Evolutionary conservation across 2,113 vertebrate genomes (phyloP), one percentile per base, ranked within the genome.

Genomic region (Crotophaga sulcirostris): DNA sequence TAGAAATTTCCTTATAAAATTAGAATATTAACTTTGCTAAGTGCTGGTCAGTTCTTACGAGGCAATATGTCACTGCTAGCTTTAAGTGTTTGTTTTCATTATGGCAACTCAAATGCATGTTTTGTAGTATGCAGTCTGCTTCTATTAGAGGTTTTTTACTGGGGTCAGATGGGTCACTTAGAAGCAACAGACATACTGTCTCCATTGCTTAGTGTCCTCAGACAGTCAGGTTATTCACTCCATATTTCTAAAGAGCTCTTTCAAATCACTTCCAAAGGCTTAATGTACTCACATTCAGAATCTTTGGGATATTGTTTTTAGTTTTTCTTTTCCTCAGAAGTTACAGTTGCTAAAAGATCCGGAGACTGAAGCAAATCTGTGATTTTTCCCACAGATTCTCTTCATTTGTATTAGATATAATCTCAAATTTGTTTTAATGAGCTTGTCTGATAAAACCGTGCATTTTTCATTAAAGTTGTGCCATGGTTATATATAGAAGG

Each of bases 51-150:
- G 55, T 89, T 91, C 87, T 75, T 75, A 79, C 4, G 45, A 94
- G 68, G 63, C 47, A 59, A 28, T 52, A 58, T 47, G 64, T 59
- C 82, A 54, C 26, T 60, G 73, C 60, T 95, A 95, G 73, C 45
- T 84, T 67, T 90, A 92, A 90, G 70, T 78, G 59, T 81, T 95
- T 94, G 89, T 87, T 97, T 97, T 96, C 63, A 85, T 94, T 92
- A 87, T 47, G 72, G 60, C 49, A 83, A 89, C 84, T 69, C 44
- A 84, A 54, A 60, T 84, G 73, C 67, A 18, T 88, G 54, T 90
- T 84, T 87, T 86, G 31, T 20, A 79, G 78, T 47, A 75, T 12
- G 40, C 51, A 81, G 16, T 66, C 31, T 79, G 14, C 70, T 74
- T 52, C 74, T 89, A 29, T 69, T 62, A 83, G 49, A 73, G 24